Base-by-base conservation (phyloP, 2,888 invertebrate genomes). In the Drosophila algonquin region DNA sequence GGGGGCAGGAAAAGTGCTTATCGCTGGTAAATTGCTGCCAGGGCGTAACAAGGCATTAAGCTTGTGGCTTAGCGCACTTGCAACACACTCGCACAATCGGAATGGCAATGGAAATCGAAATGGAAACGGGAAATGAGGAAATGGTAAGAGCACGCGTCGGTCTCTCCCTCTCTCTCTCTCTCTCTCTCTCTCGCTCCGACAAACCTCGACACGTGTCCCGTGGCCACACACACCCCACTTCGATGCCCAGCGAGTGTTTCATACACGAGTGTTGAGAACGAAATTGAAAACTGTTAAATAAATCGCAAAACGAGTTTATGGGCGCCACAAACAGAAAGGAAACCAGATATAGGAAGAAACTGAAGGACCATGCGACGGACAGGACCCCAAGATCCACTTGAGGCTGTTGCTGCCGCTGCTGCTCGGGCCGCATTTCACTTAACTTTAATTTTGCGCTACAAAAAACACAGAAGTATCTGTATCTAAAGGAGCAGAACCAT, bases 231-330 rank as follows among this genome's bases (percentile, higher is more conserved):
- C 75, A 48, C 57, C 51, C 54, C 16, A 8, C 47, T 8, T 16
- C 54, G 58, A 62, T 47, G n/a, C 2, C 14, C 14, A 40, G 45
- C n/a, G 61, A 40, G 14, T 35, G 56, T 12, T 12, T 35, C 47
- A 56, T 55, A 21, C 68, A 46, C 63, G 58, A 73, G 80, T 82
- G 81, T 77, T 84, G 87, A 87, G 80, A 87, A 79, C 77, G 77
- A 87, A 85, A 85, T 85, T 87, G 85, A 87, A 85, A 87, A 87
- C 87, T 82, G 87, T 85, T 85, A 82, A 85, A 79, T 85, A 85
- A 85, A 85, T 87, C 85, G 86, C 83, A 72, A 70, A 73, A 58
- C 73, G 76, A 81, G 77, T 80, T 76, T 76, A 77, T 77, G 62
- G 80, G 56, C 46, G 64, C 47, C 57, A 47, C 47, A 30, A 63